Evolutionary conservation across 2,888 invertebrate species (phyloP).

Genomic region (Drymonia ruficornis): DNA sequence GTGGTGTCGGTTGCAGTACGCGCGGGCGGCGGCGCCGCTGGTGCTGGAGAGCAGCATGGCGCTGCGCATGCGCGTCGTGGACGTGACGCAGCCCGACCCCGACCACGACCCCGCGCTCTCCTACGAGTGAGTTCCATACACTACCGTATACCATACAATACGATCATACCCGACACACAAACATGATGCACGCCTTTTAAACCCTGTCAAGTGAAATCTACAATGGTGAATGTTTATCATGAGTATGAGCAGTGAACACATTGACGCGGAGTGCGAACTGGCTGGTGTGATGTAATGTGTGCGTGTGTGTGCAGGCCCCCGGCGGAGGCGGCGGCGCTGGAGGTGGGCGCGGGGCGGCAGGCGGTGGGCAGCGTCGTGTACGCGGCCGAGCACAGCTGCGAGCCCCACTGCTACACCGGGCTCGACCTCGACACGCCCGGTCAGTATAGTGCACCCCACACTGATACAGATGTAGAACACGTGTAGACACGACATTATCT

Average conservation of each 20-base stretch:
- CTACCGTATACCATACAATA: neutral
- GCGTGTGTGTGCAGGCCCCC: constrained; percentile 44
- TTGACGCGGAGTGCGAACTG: too few species aligned
- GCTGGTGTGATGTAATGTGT: too few species aligned
- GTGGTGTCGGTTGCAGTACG: constrained; percentile 49
- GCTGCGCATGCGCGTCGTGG: constrained; percentile 90
- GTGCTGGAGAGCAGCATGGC: constrained; percentile 92
- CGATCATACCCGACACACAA: too few species aligned
- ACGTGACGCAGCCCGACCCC: constrained; percentile 86
- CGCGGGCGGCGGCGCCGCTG: constrained; percentile 86
- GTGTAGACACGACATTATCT: too few species aligned
- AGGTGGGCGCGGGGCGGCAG: constrained; percentile 57
- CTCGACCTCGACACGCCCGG: constrained; percentile 87
- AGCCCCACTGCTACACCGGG: constrained; percentile 91
- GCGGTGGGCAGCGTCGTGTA: constrained; percentile 87
- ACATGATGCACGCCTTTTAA: too few species aligned
- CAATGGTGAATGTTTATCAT: too few species aligned
- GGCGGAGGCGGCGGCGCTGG: constrained; percentile 22
- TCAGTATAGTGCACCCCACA: too few species aligned
- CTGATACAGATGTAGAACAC: too few species aligned
- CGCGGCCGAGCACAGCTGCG: constrained; percentile 90
- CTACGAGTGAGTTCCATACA: constrained; percentile 65
- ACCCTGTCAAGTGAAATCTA: too few species aligned
- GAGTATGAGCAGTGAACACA: too few species aligned
- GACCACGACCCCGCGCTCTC: constrained; percentile 87